A percentile compares a stretch with the other conserved stretches of the same genome.
Conservation (phyloP, 2,797 vertebrate species). For the Cyprinodon diabolis region DNA sequence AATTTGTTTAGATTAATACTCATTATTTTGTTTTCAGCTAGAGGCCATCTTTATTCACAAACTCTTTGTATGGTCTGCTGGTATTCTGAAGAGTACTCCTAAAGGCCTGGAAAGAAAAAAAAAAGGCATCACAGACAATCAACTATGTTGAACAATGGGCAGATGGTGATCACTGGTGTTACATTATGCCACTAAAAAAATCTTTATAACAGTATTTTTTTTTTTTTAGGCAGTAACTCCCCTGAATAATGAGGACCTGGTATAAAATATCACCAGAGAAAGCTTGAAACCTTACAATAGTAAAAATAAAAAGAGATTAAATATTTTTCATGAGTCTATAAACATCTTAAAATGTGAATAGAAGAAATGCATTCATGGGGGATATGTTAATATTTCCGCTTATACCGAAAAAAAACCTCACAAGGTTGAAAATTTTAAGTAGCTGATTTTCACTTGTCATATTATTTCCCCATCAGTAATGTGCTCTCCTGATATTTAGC, state of each 20-base stretch:
- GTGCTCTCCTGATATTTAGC: not conserved
- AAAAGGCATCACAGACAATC: not conserved
- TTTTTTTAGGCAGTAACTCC: not conserved
- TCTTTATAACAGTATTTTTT: not conserved
- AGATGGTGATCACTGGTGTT: not conserved
- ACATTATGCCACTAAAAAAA: not conserved
- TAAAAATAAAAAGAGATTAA: constrained; percentile 23
- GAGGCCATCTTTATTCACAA: not conserved
- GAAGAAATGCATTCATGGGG: constrained; percentile 21
- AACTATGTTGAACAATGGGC: not conserved
- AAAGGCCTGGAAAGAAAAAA: not conserved
- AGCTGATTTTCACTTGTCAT: constrained; percentile 42
- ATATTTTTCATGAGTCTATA: constrained; percentile 25
- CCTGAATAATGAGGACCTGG: not conserved
- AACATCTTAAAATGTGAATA: constrained; percentile 19
- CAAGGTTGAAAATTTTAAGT: constrained; percentile 13
- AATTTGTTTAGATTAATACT: not conserved
- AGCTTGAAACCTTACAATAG: constrained; percentile 2
- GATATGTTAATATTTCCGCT: constrained; percentile 16
- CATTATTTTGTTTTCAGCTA: not conserved
- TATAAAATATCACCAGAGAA: not conserved
- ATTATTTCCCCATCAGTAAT: constrained; percentile 41
- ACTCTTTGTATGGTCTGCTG: too few relatives aligned
- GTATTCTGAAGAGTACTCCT: not conserved
- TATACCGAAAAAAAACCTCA: not conserved